A percentile compares a stretch with the other conserved stretches of the same genome.
Evolutionary conservation across 1,140 invertebrate genomes (phyloP).

Genomic region (Drosophila ambigua): DNA sequence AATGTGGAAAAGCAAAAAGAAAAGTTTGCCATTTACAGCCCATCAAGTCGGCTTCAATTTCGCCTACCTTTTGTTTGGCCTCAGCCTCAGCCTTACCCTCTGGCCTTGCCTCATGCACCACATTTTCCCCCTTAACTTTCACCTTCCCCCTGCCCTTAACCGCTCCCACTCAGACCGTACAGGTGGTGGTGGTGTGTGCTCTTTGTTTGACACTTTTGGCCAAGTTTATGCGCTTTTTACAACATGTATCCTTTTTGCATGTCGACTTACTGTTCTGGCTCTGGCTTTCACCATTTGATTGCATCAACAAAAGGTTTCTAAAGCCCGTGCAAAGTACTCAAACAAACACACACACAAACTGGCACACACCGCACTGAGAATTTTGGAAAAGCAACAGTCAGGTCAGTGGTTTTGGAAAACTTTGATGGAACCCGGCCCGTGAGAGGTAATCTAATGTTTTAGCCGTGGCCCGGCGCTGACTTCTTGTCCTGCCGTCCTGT

Average conservation of each 20-base stretch:
- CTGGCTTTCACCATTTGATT: constrained; percentile 56
- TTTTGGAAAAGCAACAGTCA: constrained; percentile 8
- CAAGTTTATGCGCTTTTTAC: constrained; percentile 77
- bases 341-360: not conserved
- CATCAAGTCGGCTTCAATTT: constrained; percentile 70
- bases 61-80: constrained; percentile 49
- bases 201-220: constrained; percentile 62
- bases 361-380: not conserved
- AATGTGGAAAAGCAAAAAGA: constrained; percentile 48
- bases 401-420: constrained; percentile 36
- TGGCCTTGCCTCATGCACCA: not conserved
- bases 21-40: constrained; percentile 76
- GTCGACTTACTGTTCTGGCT: constrained; percentile 57
- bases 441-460: constrained; percentile 47
- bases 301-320: constrained; percentile 57
- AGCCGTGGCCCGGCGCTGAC: constrained; percentile 30
- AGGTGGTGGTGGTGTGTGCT: constrained; percentile 19
- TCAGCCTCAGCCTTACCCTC: not conserved
- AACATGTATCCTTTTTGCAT: constrained; percentile 75
- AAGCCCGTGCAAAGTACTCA: constrained; percentile 43
- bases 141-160: not conserved
- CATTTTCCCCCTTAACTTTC: not conserved
- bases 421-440: constrained; percentile 33
- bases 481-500: constrained; percentile 33
- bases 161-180: not conserved